Percentiles rank a stretch among this genome's conserved stretches.
phyloP scores from a whole-genome alignment of 1,140 invertebrate genomes.

The Aphelenchoides besseyi region DNA sequence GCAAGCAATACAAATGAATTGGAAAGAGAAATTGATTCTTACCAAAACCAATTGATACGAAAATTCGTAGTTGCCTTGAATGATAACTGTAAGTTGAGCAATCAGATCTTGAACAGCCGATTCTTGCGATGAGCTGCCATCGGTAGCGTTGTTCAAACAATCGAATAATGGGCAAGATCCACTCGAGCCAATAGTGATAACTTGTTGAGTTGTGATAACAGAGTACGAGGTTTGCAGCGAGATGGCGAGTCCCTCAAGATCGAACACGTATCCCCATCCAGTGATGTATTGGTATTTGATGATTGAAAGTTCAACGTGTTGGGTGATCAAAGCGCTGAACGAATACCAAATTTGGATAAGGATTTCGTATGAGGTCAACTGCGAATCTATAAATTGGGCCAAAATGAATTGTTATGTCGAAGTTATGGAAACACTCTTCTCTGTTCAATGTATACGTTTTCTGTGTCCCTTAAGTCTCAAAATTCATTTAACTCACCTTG shows the following conservation, averaged over 20 bases:
- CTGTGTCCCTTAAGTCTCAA: too few relatives aligned
- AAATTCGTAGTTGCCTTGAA: not conserved
- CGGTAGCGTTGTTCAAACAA: not conserved
- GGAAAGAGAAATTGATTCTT: not conserved
- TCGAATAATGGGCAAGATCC: not conserved
- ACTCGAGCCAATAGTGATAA: not conserved
- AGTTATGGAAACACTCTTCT: too few relatives aligned
- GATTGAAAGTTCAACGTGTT: not conserved
- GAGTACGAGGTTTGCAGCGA: not conserved
- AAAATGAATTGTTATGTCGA: too few relatives aligned
- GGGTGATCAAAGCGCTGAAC: not conserved
- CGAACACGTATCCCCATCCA: not conserved
- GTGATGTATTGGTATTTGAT: not conserved
- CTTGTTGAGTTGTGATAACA: not conserved
- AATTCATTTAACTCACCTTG: not conserved
- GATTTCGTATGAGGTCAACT: slow-evolving; percentile 3
- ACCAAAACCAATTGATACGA: not conserved
- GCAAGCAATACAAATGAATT: not conserved
- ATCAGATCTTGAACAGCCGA: not conserved
- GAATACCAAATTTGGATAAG: slow-evolving; percentile 9
- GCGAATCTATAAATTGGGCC: too few relatives aligned
- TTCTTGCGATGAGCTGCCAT: not conserved
- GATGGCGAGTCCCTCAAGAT: not conserved
- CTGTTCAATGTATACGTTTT: too few relatives aligned
- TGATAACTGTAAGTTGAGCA: not conserved